phyloP scores from a whole-genome alignment of 2,113 vertebrate genomes.

The Daboia siamensis region DNA sequence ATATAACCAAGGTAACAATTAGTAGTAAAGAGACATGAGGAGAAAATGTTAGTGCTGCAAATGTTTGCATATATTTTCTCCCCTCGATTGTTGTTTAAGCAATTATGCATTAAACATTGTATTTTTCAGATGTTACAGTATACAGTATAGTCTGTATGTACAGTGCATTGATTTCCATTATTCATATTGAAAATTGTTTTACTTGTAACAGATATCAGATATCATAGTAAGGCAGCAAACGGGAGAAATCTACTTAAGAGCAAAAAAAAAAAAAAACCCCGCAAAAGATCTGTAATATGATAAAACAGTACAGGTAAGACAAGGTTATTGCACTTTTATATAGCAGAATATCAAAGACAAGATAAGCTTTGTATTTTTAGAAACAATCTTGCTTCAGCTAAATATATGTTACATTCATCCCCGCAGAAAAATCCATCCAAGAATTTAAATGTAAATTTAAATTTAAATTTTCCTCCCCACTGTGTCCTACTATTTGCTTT shows the following conservation, averaged over 20 bases:
- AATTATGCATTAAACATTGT: background rate
- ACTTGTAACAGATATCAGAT: background rate
- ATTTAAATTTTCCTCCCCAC: too few species aligned
- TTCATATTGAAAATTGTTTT: background rate
- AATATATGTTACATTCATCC: background rate
- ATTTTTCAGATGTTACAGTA: background rate
- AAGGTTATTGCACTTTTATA: background rate
- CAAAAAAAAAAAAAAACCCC: too few species aligned
- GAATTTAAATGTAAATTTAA: background rate
- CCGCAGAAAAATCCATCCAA: background rate
- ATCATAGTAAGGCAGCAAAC: background rate
- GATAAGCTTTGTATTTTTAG: background rate
- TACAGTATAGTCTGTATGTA: background rate
- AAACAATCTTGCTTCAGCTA: background rate
- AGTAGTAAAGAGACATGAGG: background rate
- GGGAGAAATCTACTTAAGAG: background rate
- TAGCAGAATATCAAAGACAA: background rate
- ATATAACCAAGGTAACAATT: constrained; percentile 22
- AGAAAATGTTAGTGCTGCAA: background rate
- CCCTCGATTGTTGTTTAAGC: background rate
- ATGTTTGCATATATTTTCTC: background rate
- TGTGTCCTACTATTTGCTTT: too few species aligned
- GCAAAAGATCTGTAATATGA: too few species aligned
- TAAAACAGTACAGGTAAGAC: background rate
- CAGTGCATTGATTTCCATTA: background rate